Conservation (phyloP, 2,797 vertebrate species). For the Platalea minor region DNA sequence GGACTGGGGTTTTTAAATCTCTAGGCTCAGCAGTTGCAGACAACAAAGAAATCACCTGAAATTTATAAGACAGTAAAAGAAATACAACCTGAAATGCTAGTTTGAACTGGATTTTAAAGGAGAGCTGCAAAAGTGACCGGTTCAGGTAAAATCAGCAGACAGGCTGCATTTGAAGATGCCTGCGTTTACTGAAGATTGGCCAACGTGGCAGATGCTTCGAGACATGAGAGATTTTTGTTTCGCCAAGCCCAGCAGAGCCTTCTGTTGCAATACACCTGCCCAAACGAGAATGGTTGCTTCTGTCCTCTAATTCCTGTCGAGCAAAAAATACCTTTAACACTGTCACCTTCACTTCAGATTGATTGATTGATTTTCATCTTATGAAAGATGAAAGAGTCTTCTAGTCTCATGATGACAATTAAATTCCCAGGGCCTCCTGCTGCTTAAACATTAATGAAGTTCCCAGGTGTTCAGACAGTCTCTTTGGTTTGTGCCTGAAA, state of each 20-base stretch:
- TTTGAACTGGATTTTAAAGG: neutral
- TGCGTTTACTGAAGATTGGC: constrained; percentile 21
- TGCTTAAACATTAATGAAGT: neutral
- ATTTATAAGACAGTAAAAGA: neutral
- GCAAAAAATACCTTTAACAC: neutral
- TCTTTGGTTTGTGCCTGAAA: neutral
- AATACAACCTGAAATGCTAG: neutral
- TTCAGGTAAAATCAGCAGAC: neutral
- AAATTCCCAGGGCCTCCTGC: neutral
- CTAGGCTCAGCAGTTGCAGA: neutral
- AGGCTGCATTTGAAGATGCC: neutral
- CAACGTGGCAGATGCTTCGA: constrained; percentile 36
- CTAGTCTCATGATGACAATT: neutral
- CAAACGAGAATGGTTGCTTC: neutral
- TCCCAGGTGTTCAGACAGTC: neutral
- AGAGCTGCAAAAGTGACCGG: neutral
- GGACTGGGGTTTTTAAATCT: neutral
- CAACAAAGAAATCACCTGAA: neutral
- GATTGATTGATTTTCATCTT: neutral
- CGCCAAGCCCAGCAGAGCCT: constrained; percentile 60
- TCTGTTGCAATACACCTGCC: constrained; percentile 52
- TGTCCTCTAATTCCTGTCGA: neutral
- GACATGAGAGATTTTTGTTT: constrained; percentile 35
- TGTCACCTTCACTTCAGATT: neutral
- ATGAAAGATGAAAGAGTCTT: neutral